A percentile compares a stretch with the other conserved stretches of the same genome.
Conservation (phyloP, 2,888 invertebrate genomes). For the Polydrusus cervinus region DNA sequence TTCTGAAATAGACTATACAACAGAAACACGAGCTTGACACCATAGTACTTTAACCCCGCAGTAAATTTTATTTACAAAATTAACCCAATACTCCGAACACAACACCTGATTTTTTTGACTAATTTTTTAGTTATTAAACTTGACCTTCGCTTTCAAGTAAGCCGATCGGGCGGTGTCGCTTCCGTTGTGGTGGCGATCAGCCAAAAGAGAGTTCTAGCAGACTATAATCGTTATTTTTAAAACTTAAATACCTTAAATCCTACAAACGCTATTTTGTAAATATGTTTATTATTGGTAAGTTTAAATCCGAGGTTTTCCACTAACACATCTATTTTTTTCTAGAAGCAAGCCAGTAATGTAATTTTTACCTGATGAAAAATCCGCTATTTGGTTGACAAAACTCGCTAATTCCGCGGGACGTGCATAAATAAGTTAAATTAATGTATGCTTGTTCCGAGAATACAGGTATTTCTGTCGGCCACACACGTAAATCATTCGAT, state of each 20-base stretch:
- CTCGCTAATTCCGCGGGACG: slow-evolving; percentile 43
- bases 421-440: slow-evolving; percentile 53
- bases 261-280: no score
- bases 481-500: slow-evolving; percentile 43
- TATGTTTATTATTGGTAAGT: no score
- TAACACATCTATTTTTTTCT: no score
- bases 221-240: no score
- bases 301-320: no score
- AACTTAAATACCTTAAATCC: no score
- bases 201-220: slow-evolving; percentile 22
- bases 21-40: not conserved
- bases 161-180: slow-evolving; percentile 48
- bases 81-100: slow-evolving; percentile 26
- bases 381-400: no score
- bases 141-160: slow-evolving; percentile 58
- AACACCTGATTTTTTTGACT: slow-evolving; percentile 29
- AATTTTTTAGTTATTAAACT: slow-evolving; percentile 55
- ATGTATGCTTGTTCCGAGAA: slow-evolving; percentile 46
- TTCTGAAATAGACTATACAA: no score
- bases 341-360: no score
- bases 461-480: slow-evolving; percentile 49
- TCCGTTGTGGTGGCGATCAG: slow-evolving; percentile 53
- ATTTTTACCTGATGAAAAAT: no score
- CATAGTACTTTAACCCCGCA: slow-evolving; percentile 4
- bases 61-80: slow-evolving; percentile 13